These are phyloP conservation scores for Clepsis dumicolana DNA, from an alignment of 2,888 invertebrate genomes.

Conservation along the genomic window DNA sequence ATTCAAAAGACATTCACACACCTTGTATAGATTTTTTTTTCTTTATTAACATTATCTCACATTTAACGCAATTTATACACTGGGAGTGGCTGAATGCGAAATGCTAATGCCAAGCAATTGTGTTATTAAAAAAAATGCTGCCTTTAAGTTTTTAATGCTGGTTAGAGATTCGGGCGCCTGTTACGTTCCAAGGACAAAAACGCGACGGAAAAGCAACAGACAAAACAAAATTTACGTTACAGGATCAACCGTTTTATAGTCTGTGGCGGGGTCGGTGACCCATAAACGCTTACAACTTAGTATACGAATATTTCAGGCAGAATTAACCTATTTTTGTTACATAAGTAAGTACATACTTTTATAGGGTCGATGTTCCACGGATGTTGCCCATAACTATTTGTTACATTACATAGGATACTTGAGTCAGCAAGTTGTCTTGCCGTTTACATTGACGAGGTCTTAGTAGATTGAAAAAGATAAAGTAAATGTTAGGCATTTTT, in stretches of 20 bases:
- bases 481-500: background rate
- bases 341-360: constrained; percentile 21
- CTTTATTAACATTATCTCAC: background rate
- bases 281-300: constrained; percentile 18
- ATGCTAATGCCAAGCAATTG: background rate
- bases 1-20: background rate
- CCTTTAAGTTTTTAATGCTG: background rate
- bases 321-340: constrained; percentile 40
- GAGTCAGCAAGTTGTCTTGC: background rate
- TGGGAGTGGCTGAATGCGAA: background rate
- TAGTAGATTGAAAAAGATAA: background rate
- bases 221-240: constrained; percentile 18
- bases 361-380: constrained; percentile 2
- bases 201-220: constrained; percentile 10
- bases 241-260: constrained; percentile 32
- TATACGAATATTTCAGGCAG: constrained; percentile 19
- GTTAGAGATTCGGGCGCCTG: background rate
- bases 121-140: background rate
- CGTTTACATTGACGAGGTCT: background rate
- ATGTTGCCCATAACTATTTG: constrained; percentile 14
- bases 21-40: background rate
- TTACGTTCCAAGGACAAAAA: constrained; percentile 11
- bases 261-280: constrained; percentile 30
- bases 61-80: background rate
- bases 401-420: constrained; percentile 1